Evolutionary conservation across 2,797 vertebrate genomes (phyloP), one percentile per base, ranked within the genome.

Genomic region (Gymnocypris eckloni): DNA sequence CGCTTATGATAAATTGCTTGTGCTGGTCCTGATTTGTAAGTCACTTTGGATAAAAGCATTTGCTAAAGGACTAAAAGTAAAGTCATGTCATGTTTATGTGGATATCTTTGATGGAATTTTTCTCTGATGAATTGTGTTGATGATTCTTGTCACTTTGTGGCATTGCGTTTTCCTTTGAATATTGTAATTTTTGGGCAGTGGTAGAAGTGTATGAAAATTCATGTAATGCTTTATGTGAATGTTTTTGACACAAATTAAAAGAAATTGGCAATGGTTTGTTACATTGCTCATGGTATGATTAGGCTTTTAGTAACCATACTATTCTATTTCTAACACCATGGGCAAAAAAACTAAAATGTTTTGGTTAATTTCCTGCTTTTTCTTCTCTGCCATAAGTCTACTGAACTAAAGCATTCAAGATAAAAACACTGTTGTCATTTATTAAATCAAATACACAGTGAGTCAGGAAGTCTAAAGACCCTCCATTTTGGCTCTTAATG

Each of bases 381-480:
- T 18, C 10, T 50, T 61, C 41, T 8, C 37, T 41, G 16, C 12
- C 25, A 41, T 56, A 37, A 81, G 54, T 2, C 22, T 4, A n/a
- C 6, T 39, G 37, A 43, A 28, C 25, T 79, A 66, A 87, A 67
- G 41, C 13, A 67, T 76, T 67, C 33, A 22, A 79, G 70, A 81
- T 37, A 43, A 73, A 48, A 22, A n/a, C 61, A n/a, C 50, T 39
- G 15, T 71, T 3, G 3, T 64, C 7, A 33, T 77, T 52, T 78
- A 85, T 85, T 73, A 82, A 77, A 61, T 84, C 39, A 59, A 59
- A 48, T 43, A 48, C 16, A n/a, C 81, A 77, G 64, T 37, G 18
- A 71, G 33, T 72, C 66, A 78, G 39, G 41, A 37, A 83, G 56
- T 71, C 73, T 16, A 86, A 86, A 86, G 25, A 71, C 48, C 20